Conservation (phyloP, 2,888 invertebrate species). For the Vesta saturnalis region DNA sequence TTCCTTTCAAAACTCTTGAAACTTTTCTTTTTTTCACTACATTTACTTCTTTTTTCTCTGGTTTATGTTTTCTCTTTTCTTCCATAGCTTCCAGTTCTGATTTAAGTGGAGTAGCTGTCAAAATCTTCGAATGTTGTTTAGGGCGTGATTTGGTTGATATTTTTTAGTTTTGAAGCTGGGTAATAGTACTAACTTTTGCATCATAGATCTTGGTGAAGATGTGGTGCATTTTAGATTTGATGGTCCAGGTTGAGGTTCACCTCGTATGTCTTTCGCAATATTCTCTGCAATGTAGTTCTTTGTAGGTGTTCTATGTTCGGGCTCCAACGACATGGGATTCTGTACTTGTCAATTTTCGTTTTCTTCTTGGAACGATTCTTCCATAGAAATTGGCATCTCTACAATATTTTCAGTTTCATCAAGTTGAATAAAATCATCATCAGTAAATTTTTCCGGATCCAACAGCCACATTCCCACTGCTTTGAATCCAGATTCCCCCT, state of each 20-base stretch:
- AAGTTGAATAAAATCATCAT: too few relatives aligned
- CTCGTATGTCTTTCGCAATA: conserved; percentile 1
- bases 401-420: neutral
- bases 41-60: too few relatives aligned
- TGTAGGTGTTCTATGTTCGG: neutral
- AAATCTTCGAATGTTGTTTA: neutral
- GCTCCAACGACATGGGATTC: neutral
- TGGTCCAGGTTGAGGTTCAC: neutral
- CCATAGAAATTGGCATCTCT: neutral
- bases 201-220: too few relatives aligned
- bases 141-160: neutral
- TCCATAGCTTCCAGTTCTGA: too few relatives aligned
- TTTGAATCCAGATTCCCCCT: conserved; percentile 36
- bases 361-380: neutral
- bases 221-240: too few relatives aligned
- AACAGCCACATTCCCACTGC: conserved; percentile 16
- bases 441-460: too few relatives aligned
- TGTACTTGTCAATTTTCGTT: neutral
- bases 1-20: neutral
- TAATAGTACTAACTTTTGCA: too few relatives aligned
- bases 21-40: neutral
- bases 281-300: neutral
- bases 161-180: neutral
- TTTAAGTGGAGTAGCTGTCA: neutral
- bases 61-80: too few relatives aligned